phyloP scores from a whole-genome alignment of 1,140 invertebrate species.

The Anagrus nilaparvatae region DNA sequence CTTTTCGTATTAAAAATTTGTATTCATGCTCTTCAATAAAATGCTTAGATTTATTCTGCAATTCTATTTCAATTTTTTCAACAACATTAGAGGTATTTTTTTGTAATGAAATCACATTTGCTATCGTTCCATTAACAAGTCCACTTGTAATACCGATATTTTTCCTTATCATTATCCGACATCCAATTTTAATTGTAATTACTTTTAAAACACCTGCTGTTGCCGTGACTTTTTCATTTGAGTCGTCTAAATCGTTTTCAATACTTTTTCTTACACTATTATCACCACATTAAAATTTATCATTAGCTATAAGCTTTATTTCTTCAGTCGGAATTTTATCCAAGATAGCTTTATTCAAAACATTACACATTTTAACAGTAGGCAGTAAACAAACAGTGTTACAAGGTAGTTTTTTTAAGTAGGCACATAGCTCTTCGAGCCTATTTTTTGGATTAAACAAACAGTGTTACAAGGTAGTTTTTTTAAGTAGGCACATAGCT shows the following conservation, averaged over 20 bases:
- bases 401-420: conserved; percentile 7
- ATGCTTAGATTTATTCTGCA: too few relatives aligned
- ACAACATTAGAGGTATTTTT: too few relatives aligned
- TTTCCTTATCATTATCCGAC: conserved; percentile 23
- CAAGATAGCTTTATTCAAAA: conserved; percentile 20
- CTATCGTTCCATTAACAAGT: conserved; percentile 24
- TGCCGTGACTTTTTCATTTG: conserved; percentile 21
- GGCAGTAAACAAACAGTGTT: conserved; percentile 20
- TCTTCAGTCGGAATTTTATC: conserved; percentile 15
- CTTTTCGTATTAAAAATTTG: conserved; percentile 27
- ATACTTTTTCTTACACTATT: too few relatives aligned
- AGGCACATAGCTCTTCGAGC: too few relatives aligned
- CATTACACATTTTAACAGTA: conserved; percentile 18
- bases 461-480: too few relatives aligned
- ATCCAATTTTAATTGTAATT: conserved; percentile 23
- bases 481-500: conserved; percentile 22
- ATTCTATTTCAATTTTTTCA: too few relatives aligned
- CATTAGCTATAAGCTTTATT: conserved; percentile 20
- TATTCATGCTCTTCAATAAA: too few relatives aligned
- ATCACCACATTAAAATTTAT: conserved; percentile 18
- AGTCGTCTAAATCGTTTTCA: too few relatives aligned
- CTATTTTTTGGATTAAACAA: too few relatives aligned
- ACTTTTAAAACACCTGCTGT: too few relatives aligned
- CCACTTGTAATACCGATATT: conserved; percentile 26
- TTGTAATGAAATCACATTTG: conserved; percentile 14